Base-by-base conservation (phyloP, 2,888 invertebrate species). In the Ophion ventricosus region DNA sequence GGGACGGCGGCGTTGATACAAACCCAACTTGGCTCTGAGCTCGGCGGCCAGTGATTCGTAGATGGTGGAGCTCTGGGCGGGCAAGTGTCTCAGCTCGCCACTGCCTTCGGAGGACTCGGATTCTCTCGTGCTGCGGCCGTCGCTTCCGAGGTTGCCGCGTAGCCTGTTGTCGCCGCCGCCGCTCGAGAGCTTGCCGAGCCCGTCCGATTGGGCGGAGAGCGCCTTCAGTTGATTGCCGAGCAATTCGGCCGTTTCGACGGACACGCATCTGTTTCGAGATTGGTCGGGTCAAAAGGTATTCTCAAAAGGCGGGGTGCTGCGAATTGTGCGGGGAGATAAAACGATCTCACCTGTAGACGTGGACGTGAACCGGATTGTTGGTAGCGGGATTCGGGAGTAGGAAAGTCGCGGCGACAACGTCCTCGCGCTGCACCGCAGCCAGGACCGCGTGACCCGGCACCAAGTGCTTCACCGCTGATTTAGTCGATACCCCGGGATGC, bases 11-110 rank as follows among this genome's bases (percentile, higher is more conserved):
- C 10, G 23, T 8, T 43, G 23, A n/a, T 26, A 93, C 84, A 94
- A 93, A 89, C 94, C 94, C 75, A 98, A 93, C 92, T 97, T 97
- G 81, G 96, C 96, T 88, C 98, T 96, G 87, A 99, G 93, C 91
- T 99, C 99, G 0, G 98, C 98, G 1, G 98, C 98, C 87, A 99
- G 94, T 57, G 98, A 98, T 92, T 98, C 98, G 92, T 98, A 98
- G 10, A 98, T 94, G 84, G 96, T 97, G 29, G 97, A 96, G 35
- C 97, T 95, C 89, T 92, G 97, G 95, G 91, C 96, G 95, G 89
- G 97, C 96, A 8, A 96, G 96, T 91, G 97, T 96, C 64, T 96
- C 94, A 88, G 96, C 95, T 89, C 96, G 94, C 89, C 97, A 88
- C 97, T 97, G 10, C 97, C 97, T 73, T 97, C 93, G 0, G 96